phyloP scores from a whole-genome alignment of 2,888 invertebrate genomes.

The Sarcophaga carnaria region DNA sequence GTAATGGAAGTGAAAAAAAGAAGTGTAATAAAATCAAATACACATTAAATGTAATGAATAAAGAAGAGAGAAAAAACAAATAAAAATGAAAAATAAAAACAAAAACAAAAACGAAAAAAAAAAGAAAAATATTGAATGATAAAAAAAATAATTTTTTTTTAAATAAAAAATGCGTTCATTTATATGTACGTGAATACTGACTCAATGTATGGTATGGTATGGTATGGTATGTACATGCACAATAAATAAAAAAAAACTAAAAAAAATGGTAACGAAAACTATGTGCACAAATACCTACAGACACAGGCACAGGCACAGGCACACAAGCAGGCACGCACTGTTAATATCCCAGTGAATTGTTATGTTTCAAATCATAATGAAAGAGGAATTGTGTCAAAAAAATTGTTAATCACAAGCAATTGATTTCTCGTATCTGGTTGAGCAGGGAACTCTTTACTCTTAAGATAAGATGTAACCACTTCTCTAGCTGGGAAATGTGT shows the following conservation, averaged over 20 bases:
- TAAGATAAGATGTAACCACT: too few relatives aligned
- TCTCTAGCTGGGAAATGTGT: too few relatives aligned
- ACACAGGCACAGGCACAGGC: neutral
- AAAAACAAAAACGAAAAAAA: neutral
- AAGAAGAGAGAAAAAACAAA: neutral
- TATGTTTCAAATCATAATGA: too few relatives aligned
- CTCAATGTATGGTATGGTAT: neutral
- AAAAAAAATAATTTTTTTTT: neutral
- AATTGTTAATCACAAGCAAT: too few relatives aligned
- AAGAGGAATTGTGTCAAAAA: too few relatives aligned
- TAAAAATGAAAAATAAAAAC: slow-evolving; percentile 4
- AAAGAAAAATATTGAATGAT: too few relatives aligned
- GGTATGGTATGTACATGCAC: slow-evolving; percentile 4
- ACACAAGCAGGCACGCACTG: neutral
- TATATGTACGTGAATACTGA: neutral
- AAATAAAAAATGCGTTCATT: slow-evolving; percentile 19
- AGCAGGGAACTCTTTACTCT: too few relatives aligned
- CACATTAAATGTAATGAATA: slow-evolving; percentile 2
- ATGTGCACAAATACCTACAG: neutral
- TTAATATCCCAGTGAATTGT: too few relatives aligned
- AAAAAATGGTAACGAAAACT: neutral
- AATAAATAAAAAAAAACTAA: neutral
- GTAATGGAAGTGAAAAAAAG: slow-evolving; percentile 26
- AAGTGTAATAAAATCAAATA: slow-evolving; percentile 31
- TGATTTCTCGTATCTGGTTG: too few relatives aligned